phyloP scores from a whole-genome alignment of 2,113 vertebrate genomes.

The Pelecanoides urinatrix region DNA sequence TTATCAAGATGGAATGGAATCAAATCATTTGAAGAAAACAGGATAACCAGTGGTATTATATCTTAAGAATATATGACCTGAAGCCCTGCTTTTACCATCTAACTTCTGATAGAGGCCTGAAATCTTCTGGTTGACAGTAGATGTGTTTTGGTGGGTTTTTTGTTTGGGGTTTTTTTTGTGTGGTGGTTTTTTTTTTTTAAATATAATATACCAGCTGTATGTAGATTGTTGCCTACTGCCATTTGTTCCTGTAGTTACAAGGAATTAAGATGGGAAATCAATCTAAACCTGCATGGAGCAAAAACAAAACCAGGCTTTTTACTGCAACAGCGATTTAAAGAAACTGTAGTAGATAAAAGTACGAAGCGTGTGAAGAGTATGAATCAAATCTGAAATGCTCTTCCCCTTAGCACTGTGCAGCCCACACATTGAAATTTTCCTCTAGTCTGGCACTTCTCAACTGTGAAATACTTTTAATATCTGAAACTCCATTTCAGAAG shows the following conservation, averaged over 20 bases:
- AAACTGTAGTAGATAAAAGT: not conserved
- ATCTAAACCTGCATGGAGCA: not conserved
- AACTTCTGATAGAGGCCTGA: not conserved
- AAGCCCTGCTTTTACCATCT: not conserved
- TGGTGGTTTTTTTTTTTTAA: not conserved
- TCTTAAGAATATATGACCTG: not conserved
- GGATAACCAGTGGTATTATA: not conserved
- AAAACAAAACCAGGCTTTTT: not conserved
- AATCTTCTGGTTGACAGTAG: not conserved
- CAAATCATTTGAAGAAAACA: not conserved
- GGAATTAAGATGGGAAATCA: not conserved
- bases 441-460: constrained; percentile 27
- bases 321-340: not conserved
- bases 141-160: not conserved
- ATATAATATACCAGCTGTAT: not conserved
- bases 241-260: not conserved
- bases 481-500: not conserved
- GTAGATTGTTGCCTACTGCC: not conserved
- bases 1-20: not conserved
- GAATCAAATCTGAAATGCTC: not conserved
- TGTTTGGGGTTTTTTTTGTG: not conserved
- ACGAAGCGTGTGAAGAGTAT: not conserved
- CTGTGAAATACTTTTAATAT: not conserved
- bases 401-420: not conserved
- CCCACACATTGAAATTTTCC: constrained; percentile 27